Base-by-base conservation (phyloP, 2,113 vertebrate genomes). In the Noctilio leporinus region DNA sequence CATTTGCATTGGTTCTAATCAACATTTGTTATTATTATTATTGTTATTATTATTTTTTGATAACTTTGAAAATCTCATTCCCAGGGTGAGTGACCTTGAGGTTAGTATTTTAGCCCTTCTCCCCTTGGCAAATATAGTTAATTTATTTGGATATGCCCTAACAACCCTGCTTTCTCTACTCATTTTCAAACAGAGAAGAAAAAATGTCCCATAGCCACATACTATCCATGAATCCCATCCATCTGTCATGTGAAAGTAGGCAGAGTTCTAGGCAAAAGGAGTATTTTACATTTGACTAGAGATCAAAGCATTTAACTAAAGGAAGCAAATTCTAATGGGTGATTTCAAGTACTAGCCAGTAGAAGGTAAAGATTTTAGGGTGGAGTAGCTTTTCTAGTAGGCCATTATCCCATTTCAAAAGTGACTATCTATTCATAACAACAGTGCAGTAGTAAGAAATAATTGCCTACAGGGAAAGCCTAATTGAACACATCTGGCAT, bases 351-450 rank as follows among this genome's bases (percentile, higher is more conserved):
- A 62, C 7, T 19, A 64, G 43, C 43, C 38, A 53, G 15, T 28
- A 73, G 35, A 70, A 91, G 62, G 55, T 16, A 81, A 67, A 22
- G 17, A 59, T n/a, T 47, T 49, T 5, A 90, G 64, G 20, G 15
- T 59, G 11, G 16, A 69, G 30, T 7, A 24, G 10, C 43, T 91
- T 35, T 78, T 64, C 62, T 12, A 86, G 12, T n/a, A 9, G 10
- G 16, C 35, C 28, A 30, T 55, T 26, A 73, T n/a, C 35, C 22
- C 38, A 57, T 24, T 62, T 78, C 2, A 12, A 51, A 72, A 57
- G n/a, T 77, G 78, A 53, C n/a, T 55, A n/a, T 49, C 28, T 64
- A 76, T 33, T 87, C 53, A 73, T n/a, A 93, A 53, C 80, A 64
- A 38, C 9, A 9, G 20, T 59, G 20, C 10, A 45, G 26, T 19